Base-by-base conservation (phyloP, 2,113 vertebrate genomes). In the Limanda limanda region DNA sequence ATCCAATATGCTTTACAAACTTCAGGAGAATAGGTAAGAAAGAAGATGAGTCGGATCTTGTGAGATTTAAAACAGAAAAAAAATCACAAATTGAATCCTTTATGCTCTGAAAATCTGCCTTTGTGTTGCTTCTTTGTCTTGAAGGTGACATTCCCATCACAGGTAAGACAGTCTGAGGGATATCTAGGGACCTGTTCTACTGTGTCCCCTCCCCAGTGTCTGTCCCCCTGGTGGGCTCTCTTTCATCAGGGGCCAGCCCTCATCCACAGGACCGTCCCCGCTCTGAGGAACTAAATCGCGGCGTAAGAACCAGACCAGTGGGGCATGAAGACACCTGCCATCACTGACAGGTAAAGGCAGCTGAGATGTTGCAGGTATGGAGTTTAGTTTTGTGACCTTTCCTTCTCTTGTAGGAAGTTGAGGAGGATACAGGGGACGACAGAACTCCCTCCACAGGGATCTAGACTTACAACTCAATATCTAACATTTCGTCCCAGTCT, bases 251-350 rank as follows among this genome's bases (percentile, higher is more conserved):
- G 97, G 69, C 95, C 96, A 0, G 89, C 95, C 14, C 94, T 96
- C 31, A 92, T 98, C 68, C 95, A 94, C 89, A 95, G 97, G 92
- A 96, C 97, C 18, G 7, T 98, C 97, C 93, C 97, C 73, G 95
- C 97, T 63, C 84, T 97, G 0, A 96, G 97, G 79, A 99, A 98
- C 90, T 98, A 99, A 81, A 94, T 98, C 27, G 95, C 96, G 58
- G 97, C 96, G 56, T 94, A 94, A 18, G 93, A 97, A 92, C 96
- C 97, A 79, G 92, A 92, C 0, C 86, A 87, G 71, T 93, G 90
- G 68, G 95, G 94, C 10, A 77, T 48, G 51, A 90, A 84, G 54
- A 88, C 92, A 63, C 95, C 97, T 54, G 97, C 98, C 89, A 94
- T 98, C 55, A 76, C 97, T 54, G 97, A 99, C 95, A 97, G 98